A percentile compares a stretch with the other conserved stretches of the same genome.
Evolutionary conservation across 2,888 invertebrate species (phyloP).

Genomic region (Zaprionus bogoriensis): DNA sequence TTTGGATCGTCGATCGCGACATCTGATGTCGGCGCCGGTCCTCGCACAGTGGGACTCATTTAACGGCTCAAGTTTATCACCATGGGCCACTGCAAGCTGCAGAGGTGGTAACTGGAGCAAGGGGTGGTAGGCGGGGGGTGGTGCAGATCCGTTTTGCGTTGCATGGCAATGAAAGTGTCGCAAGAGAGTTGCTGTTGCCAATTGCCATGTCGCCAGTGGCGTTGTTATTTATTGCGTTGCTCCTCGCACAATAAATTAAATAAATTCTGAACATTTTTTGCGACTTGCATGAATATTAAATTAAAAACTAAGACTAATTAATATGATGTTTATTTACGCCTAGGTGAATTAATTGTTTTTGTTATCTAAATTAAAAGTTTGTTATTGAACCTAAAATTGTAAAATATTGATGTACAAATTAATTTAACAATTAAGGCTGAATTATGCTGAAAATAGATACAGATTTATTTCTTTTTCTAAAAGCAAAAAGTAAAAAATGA

Average conservation of each 20-base stretch:
- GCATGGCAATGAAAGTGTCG: slow-evolving; percentile 19
- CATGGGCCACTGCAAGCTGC: slow-evolving; percentile 18
- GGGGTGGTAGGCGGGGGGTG: neutral
- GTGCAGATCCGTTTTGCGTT: neutral
- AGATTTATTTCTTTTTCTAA: too few species aligned
- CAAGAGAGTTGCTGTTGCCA: slow-evolving; percentile 4
- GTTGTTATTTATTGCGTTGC: slow-evolving; percentile 6
- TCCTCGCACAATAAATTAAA: neutral
- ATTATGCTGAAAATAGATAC: too few species aligned
- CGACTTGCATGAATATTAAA: neutral
- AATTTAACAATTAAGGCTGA: too few species aligned
- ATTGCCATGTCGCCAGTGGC: slow-evolving; percentile 12
- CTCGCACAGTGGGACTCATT: slow-evolving; percentile 66
- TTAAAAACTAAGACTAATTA: too few species aligned
- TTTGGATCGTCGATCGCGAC: slow-evolving; percentile 66
- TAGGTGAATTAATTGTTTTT: too few species aligned
- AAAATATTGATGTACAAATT: too few species aligned
- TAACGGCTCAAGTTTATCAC: slow-evolving; percentile 45
- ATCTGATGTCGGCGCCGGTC: slow-evolving; percentile 65
- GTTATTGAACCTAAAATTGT: too few species aligned
- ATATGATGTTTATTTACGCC: too few species aligned
- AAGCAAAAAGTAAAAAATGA: too few species aligned
- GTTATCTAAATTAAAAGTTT: too few species aligned
- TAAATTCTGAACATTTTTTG: neutral
- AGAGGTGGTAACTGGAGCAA: too few species aligned